Conservation (phyloP, 2,888 invertebrate genomes). For the Tipula helvola region DNA sequence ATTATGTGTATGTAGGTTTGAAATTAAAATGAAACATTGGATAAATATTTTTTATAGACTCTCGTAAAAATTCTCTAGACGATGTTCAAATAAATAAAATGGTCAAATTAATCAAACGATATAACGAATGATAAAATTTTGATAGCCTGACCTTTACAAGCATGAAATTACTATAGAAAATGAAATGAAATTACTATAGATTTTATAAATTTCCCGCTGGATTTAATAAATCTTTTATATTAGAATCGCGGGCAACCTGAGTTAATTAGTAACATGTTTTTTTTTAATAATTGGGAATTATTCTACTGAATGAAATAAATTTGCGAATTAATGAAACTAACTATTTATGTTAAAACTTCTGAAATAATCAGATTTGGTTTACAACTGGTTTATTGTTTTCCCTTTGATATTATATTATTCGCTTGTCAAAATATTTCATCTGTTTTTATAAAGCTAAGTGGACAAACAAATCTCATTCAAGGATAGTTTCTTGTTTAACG, state of each 20-base stretch:
- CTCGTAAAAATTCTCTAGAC: background rate
- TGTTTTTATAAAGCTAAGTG: too few relatives aligned
- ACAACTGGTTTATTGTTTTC: too few relatives aligned
- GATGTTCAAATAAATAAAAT: background rate
- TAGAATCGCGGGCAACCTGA: background rate
- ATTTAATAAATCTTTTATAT: background rate
- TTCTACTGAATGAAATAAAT: too few relatives aligned
- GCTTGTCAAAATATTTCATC: too few relatives aligned
- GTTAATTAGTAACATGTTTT: too few relatives aligned
- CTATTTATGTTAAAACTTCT: too few relatives aligned
- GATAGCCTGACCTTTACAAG: background rate
- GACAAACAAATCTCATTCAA: too few relatives aligned
- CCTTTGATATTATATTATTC: too few relatives aligned
- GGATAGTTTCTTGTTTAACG: too few relatives aligned
- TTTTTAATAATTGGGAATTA: too few relatives aligned
- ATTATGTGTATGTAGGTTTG: background rate
- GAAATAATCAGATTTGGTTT: too few relatives aligned
- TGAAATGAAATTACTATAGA: background rate
- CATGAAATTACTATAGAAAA: background rate
- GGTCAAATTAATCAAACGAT: background rate
- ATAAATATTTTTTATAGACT: background rate
- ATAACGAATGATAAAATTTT: background rate
- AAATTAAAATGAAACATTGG: background rate
- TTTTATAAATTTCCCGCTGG: background rate
- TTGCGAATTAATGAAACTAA: too few relatives aligned